Evolutionary conservation across 2,888 invertebrate genomes (phyloP).

Genomic region (Drosophila kanekoi): DNA sequence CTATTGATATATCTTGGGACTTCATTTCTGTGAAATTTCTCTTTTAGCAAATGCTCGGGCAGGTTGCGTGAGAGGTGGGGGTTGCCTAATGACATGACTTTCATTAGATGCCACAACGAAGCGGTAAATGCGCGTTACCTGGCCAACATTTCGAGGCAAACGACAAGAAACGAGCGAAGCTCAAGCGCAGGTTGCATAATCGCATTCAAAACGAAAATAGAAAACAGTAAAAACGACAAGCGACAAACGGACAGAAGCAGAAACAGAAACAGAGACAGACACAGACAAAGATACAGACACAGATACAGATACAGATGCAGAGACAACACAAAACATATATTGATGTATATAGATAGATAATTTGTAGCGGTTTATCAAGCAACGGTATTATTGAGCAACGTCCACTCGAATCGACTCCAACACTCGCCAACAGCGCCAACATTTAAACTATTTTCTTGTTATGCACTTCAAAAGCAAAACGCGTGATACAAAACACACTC

Average conservation of each 20-base stretch:
- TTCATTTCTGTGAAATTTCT: constrained; percentile 39
- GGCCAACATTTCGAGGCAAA: constrained; percentile 59
- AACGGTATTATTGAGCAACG: constrained; percentile 79
- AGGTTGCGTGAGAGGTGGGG: background rate
- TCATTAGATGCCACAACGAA: constrained; percentile 51
- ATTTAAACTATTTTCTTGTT: constrained; percentile 79
- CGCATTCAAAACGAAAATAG: constrained; percentile 72
- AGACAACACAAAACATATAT: constrained; percentile 37
- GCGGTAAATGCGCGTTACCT: constrained; percentile 54
- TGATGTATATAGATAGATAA: constrained; percentile 50
- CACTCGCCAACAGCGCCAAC: constrained; percentile 61
- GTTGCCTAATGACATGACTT: constrained; percentile 47
- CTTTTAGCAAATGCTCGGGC: constrained; percentile 20
- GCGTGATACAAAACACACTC: constrained; percentile 43
- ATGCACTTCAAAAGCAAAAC: constrained; percentile 66
- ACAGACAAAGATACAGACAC: constrained; percentile 10
- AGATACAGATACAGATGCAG: constrained; percentile 13
- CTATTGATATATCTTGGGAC: constrained; percentile 18
- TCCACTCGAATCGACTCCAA: constrained; percentile 69
- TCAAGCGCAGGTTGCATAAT: constrained; percentile 71
- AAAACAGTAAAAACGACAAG: constrained; percentile 56
- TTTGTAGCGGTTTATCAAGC: constrained; percentile 81
- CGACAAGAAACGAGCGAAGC: constrained; percentile 57
- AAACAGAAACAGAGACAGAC: constrained; percentile 22
- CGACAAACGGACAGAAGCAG: constrained; percentile 12